These are phyloP conservation scores for Tiliqua scincoides DNA, from an alignment of 2,113 vertebrate genomes.

Conservation along the genomic window DNA sequence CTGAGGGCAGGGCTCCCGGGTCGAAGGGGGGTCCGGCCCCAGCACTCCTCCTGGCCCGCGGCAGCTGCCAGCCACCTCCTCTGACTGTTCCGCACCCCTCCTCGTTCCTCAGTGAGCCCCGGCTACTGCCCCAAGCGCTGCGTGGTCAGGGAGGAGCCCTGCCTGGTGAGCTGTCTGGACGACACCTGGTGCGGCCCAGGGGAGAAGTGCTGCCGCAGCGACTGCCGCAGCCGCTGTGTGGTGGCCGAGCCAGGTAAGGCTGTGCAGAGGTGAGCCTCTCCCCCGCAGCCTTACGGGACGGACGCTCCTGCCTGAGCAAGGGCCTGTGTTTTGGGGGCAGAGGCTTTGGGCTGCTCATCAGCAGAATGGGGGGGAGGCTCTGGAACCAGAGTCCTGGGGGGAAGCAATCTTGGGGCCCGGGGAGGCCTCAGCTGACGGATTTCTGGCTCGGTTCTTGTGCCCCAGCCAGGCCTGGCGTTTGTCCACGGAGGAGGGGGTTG, in stretches of 20 bases:
- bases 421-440: background rate
- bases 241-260: conserved; percentile 23
- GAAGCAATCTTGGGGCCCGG: background rate
- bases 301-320: too few relatives aligned
- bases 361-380: background rate
- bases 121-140: conserved; percentile 47
- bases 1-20: background rate
- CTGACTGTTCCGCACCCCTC: fast-evolving
- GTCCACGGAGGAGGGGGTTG: conserved; percentile 5
- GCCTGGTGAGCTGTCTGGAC: background rate
- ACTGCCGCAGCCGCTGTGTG: conserved; percentile 40
- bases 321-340: too few relatives aligned
- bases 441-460: too few relatives aligned
- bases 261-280: too few relatives aligned
- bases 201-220: conserved; percentile 40
- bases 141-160: fast-evolving
- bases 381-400: background rate
- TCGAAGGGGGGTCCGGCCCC: background rate
- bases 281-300: too few relatives aligned
- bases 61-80: too few relatives aligned
- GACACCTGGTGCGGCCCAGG: background rate
- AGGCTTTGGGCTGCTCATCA: background rate
- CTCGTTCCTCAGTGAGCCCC: conserved; percentile 13
- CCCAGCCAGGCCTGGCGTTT: conserved; percentile 47
- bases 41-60: background rate